Evolutionary conservation across 1,140 invertebrate species (phyloP).

Genomic region (Camponotus vicinus): DNA sequence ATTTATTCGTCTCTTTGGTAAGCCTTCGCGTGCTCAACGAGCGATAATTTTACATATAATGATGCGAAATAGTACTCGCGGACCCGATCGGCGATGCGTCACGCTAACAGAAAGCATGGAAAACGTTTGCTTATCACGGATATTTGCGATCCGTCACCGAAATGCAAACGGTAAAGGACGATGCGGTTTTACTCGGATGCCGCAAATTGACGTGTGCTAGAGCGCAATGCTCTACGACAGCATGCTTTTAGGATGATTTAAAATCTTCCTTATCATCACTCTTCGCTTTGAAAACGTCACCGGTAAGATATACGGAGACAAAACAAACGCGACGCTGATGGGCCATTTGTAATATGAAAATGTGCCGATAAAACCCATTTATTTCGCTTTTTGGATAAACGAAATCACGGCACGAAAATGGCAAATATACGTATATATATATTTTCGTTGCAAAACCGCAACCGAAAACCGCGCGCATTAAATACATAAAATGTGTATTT

Average conservation of each 20-base stretch:
- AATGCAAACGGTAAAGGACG: slow-evolving; percentile 57
- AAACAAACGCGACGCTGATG: slow-evolving; percentile 19
- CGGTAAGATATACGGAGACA: slow-evolving; percentile 24
- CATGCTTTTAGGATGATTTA: slow-evolving; percentile 61
- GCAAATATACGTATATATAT: background rate
- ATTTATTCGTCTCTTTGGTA: background rate
- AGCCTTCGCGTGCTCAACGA: background rate
- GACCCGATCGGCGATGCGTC: slow-evolving; percentile 3
- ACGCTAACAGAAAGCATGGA: slow-evolving; percentile 38
- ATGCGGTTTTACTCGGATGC: slow-evolving; percentile 38
- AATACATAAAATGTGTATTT: slow-evolving; percentile 28
- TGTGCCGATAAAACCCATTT: slow-evolving; percentile 12
- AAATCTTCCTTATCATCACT: slow-evolving; percentile 62
- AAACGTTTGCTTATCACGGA: slow-evolving; percentile 60
- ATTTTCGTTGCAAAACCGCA: background rate
- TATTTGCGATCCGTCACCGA: slow-evolving; percentile 54
- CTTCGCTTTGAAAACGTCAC: slow-evolving; percentile 43
- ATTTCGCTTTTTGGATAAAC: background rate
- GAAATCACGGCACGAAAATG: background rate
- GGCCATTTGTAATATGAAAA: slow-evolving; percentile 36
- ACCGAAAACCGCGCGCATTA: background rate
- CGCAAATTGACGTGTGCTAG: slow-evolving; percentile 54
- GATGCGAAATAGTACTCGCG: slow-evolving; percentile 19
- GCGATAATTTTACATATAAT: slow-evolving; percentile 37
- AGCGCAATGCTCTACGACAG: slow-evolving; percentile 44